A percentile compares a stretch with the other conserved stretches of the same genome.
Evolutionary conservation across 2,797 vertebrate species (phyloP).

Genomic region (Enteromius argenteus): DNA sequence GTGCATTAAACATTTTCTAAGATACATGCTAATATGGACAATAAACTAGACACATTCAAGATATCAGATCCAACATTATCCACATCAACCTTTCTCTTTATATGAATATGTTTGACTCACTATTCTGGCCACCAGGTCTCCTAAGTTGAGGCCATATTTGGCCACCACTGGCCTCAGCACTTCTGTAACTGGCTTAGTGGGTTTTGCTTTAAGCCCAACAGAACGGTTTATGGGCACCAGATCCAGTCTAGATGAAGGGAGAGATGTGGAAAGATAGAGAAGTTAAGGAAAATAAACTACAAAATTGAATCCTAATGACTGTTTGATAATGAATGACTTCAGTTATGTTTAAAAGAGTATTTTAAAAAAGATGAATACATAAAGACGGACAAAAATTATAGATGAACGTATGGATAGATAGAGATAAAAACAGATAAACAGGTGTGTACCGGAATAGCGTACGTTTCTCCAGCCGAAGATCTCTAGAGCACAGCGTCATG

Average conservation of each 20-base stretch:
- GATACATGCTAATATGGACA: neutral
- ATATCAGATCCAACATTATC: neutral
- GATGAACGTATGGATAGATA: neutral
- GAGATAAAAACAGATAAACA: slow-evolving; percentile 1
- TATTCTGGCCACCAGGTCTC: slow-evolving; percentile 90
- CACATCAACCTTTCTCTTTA: neutral
- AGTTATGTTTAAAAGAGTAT: neutral
- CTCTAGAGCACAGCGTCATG: slow-evolving; percentile 90
- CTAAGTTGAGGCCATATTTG: slow-evolving; percentile 95
- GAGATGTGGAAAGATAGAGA: slow-evolving; percentile 14
- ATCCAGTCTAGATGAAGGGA: slow-evolving; percentile 83
- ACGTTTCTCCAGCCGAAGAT: slow-evolving; percentile 93
- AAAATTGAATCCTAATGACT: neutral
- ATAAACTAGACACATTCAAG: neutral
- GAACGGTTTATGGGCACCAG: slow-evolving; percentile 98
- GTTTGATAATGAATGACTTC: neutral
- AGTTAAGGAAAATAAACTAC: neutral
- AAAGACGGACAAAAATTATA: neutral
- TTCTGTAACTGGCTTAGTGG: slow-evolving; percentile 97
- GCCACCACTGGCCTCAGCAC: slow-evolving; percentile 95
- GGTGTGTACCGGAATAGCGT: slow-evolving; percentile 90
- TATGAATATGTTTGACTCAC: slow-evolving; percentile 79
- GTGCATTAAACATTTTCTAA: neutral
- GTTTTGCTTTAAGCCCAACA: slow-evolving; percentile 96
- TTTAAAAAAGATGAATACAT: neutral